A percentile compares a stretch with the other conserved stretches of the same genome.
These are phyloP conservation scores for Aporophyla nigra DNA, from an alignment of 2,888 invertebrate species.

Conservation along the genomic window DNA sequence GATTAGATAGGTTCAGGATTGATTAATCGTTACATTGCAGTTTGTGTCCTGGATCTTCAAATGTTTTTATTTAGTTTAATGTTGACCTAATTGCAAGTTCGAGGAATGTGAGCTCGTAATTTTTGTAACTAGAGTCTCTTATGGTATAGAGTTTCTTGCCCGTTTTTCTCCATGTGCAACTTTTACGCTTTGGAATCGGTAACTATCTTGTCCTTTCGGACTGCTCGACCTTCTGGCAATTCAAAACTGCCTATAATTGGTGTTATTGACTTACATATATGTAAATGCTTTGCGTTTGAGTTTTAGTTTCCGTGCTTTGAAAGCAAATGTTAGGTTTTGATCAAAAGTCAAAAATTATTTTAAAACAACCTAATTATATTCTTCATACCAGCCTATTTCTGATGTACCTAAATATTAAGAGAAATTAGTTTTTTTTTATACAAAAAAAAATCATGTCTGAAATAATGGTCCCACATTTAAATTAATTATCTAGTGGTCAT, in stretches of 20 bases:
- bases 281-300: no score
- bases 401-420: background rate
- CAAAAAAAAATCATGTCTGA: background rate
- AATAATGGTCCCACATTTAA: background rate
- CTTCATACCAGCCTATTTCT: no score
- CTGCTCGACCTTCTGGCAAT: no score
- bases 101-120: background rate
- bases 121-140: background rate
- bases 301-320: background rate
- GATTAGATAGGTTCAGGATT: constrained; percentile 22
- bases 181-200: no score
- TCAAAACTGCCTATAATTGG: no score
- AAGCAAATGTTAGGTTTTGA: background rate
- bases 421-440: background rate
- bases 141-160: no score
- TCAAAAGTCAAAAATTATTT: background rate
- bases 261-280: no score
- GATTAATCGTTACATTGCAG: constrained; percentile 1
- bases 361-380: background rate
- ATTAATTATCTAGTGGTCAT: no score
- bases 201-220: no score
- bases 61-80: background rate
- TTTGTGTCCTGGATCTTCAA: background rate
- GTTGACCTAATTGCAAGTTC: constrained; percentile 13
- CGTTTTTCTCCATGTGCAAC: no score